These are phyloP conservation scores for Tetheella fluctuosa DNA, from an alignment of 2,888 invertebrate genomes.

Conservation along the genomic window DNA sequence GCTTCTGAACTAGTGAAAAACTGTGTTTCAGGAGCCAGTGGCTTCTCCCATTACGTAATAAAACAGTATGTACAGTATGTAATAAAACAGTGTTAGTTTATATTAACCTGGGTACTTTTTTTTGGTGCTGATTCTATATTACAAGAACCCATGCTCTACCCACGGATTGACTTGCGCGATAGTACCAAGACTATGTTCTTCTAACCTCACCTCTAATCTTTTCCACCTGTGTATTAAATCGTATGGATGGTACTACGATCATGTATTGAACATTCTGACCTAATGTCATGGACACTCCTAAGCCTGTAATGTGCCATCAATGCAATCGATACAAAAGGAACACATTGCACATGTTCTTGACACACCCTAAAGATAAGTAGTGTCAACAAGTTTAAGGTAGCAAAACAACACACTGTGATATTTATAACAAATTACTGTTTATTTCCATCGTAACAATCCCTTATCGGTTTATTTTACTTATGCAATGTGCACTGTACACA, in stretches of 20 bases:
- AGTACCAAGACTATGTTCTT: no score
- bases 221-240: neutral
- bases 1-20: no score
- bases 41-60: no score
- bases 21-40: no score
- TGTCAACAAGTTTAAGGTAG: conserved; percentile 50
- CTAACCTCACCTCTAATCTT: no score
- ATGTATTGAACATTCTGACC: neutral
- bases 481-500: neutral
- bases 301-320: neutral
- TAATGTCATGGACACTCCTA: neutral
- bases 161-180: no score
- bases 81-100: no score
- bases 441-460: conserved; percentile 35
- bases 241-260: no score
- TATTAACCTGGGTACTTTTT: no score
- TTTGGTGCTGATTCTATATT: no score
- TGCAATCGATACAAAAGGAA: neutral
- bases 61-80: no score
- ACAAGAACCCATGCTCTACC: no score
- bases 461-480: conserved; percentile 9
- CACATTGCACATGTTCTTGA: conserved; percentile 24
- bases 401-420: conserved; percentile 34
- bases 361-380: conserved; percentile 44
- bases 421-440: conserved; percentile 26